Percentiles rank a stretch among this genome's conserved stretches.
phyloP scores from a whole-genome alignment of 2,797 vertebrate species.

The Anguilla pacifica region DNA sequence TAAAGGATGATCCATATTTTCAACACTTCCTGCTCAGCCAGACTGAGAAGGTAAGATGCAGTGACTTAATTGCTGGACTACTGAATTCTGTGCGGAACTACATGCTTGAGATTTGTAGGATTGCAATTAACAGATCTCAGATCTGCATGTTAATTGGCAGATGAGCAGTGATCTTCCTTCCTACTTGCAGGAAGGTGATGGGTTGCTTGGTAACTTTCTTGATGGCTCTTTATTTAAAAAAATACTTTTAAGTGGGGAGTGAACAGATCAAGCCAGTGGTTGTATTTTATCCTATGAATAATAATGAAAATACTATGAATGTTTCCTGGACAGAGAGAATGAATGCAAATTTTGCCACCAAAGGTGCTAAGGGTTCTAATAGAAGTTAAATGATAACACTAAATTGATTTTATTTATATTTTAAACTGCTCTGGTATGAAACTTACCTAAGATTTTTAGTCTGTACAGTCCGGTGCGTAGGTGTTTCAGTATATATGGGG shows the following conservation, averaged over 20 bases:
- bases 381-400: no score
- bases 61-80: slow-evolving; percentile 34
- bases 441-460: no score
- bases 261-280: not conserved
- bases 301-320: not conserved
- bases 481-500: no score
- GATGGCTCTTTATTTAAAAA: not conserved
- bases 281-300: not conserved
- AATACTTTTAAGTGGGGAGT: not conserved
- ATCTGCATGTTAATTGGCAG: not conserved
- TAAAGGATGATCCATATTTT: slow-evolving; percentile 95
- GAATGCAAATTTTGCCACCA: no score
- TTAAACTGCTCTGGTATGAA: no score
- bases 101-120: not conserved
- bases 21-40: slow-evolving; percentile 98
- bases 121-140: not conserved
- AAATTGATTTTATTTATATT: no score
- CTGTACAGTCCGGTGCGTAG: no score
- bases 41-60: slow-evolving; percentile 89
- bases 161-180: not conserved
- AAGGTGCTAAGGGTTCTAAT: no score
- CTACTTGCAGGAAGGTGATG: not conserved
- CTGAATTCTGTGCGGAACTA: slow-evolving; percentile 32
- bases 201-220: not conserved
- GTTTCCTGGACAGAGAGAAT: no score